These are phyloP conservation scores for Heteromormyrus szaboi DNA, from an alignment of 2,797 vertebrate genomes.

Conservation along the genomic window DNA sequence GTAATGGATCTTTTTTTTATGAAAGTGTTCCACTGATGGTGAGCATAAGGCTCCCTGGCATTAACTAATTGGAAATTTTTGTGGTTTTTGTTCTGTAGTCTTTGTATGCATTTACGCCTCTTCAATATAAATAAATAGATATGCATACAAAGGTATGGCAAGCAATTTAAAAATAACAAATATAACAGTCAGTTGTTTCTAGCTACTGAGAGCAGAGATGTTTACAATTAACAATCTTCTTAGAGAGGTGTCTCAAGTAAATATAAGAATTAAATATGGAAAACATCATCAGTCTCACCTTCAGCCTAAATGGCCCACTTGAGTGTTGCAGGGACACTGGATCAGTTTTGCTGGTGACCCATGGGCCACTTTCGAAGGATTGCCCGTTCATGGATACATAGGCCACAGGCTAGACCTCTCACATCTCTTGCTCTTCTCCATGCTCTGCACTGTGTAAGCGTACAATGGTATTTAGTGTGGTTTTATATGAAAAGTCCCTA, in stretches of 20 bases:
- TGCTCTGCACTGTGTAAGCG: background rate
- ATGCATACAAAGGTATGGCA: background rate
- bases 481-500: background rate
- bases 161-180: background rate
- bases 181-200: background rate
- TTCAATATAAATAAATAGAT: background rate
- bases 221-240: background rate
- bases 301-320: background rate
- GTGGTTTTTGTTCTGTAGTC: conserved; percentile 39
- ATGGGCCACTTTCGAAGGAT: background rate
- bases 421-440: background rate
- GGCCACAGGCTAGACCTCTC: background rate
- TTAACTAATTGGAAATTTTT: background rate
- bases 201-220: background rate
- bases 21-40: background rate
- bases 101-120: conserved; percentile 57
- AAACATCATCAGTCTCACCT: background rate
- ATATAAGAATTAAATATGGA: background rate
- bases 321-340: background rate
- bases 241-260: background rate
- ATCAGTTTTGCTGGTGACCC: background rate
- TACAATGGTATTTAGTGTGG: background rate
- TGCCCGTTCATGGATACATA: background rate
- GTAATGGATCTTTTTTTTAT: background rate
- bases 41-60: background rate